A percentile compares a stretch with the other conserved stretches of the same genome.
Evolutionary conservation across 2,888 invertebrate species (phyloP).

Genomic region (Buathra laborator): DNA sequence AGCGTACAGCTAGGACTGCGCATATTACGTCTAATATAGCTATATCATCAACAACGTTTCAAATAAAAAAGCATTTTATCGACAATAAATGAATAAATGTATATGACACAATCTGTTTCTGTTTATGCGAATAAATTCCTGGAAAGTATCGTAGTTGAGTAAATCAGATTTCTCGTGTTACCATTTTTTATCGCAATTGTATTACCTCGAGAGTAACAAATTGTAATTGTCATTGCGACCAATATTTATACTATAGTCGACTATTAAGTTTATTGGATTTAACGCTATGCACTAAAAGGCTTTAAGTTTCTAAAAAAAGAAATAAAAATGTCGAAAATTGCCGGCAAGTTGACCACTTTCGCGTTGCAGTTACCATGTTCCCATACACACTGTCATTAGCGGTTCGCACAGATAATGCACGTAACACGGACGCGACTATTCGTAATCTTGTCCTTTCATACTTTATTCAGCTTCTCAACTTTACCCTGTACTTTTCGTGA

Average conservation of each 20-base stretch:
- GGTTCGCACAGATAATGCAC: background rate
- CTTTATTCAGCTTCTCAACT: slow-evolving; percentile 53
- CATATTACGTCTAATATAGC: too few relatives aligned
- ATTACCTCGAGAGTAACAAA: background rate
- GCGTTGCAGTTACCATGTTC: slow-evolving; percentile 40
- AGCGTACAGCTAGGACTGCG: too few relatives aligned
- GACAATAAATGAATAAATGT: too few relatives aligned
- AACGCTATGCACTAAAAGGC: background rate
- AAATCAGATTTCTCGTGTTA: background rate
- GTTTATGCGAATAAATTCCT: too few relatives aligned
- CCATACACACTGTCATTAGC: slow-evolving; percentile 33
- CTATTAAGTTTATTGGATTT: background rate
- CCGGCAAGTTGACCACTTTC: slow-evolving; percentile 26
- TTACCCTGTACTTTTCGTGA: slow-evolving; percentile 49
- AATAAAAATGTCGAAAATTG: slow-evolving; percentile 41
- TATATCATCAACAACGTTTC: too few relatives aligned
- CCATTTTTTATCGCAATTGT: background rate
- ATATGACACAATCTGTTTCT: too few relatives aligned
- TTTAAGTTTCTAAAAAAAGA: slow-evolving; percentile 21
- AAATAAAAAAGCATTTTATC: too few relatives aligned
- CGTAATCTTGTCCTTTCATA: slow-evolving; percentile 43
- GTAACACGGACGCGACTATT: slow-evolving; percentile 8
- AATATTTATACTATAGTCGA: background rate
- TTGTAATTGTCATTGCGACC: background rate
- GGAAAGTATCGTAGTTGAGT: too few relatives aligned